A percentile compares a stretch with the other conserved stretches of the same genome.
These are phyloP conservation scores for Dysdera silvatica DNA, from an alignment of 1,140 invertebrate genomes.

Conservation along the genomic window DNA sequence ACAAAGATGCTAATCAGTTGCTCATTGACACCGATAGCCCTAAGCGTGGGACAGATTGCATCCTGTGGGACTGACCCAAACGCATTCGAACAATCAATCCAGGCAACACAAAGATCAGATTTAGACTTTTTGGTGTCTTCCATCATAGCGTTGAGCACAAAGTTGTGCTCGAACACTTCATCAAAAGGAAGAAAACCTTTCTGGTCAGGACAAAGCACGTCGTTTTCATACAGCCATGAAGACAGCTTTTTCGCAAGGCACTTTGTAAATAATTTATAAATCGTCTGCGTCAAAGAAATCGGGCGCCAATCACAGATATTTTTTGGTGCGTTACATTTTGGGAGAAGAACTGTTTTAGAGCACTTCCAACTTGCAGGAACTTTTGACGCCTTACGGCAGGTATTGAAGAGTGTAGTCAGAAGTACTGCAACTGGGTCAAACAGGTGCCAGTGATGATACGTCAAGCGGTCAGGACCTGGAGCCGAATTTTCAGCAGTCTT, in stretches of 20 bases:
- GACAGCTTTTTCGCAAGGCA: not conserved
- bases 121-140: constrained; percentile 8
- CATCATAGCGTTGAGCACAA: not conserved
- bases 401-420: not conserved
- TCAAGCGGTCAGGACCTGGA: not conserved
- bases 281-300: not conserved
- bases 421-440: not conserved
- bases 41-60: constrained; percentile 27
- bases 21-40: not conserved
- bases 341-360: constrained; percentile 27
- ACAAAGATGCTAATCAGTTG: constrained; percentile 17
- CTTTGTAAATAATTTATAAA: not conserved
- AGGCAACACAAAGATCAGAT: constrained; percentile 25
- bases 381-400: not conserved
- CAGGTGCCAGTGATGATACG: not conserved
- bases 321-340: constrained; percentile 26
- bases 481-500: not conserved
- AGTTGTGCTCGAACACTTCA: constrained; percentile 5
- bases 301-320: constrained; percentile 35
- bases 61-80: constrained; percentile 41
- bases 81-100: constrained; percentile 36
- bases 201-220: not conserved
- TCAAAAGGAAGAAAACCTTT: not conserved
- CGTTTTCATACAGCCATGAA: not conserved
- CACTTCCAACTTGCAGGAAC: constrained; percentile 18